Percentiles rank a stretch among this genome's conserved stretches.
These are phyloP conservation scores for Mystacornis crossleyi DNA, from an alignment of 2,113 vertebrate genomes.

Conservation along the genomic window DNA sequence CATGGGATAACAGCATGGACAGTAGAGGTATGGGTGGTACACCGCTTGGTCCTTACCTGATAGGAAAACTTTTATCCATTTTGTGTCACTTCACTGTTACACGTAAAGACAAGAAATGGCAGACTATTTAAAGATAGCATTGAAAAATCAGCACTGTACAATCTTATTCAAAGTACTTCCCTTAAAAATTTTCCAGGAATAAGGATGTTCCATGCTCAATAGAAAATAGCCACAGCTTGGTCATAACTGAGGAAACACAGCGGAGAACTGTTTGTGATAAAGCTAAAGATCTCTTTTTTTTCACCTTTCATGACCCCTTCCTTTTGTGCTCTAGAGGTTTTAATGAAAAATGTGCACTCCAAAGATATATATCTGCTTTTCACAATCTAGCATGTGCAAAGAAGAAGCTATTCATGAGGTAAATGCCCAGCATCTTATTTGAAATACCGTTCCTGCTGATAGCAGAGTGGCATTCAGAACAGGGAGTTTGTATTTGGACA, in stretches of 20 bases:
- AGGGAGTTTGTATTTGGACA: slow-evolving; percentile 48
- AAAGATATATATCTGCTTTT: slow-evolving; percentile 22
- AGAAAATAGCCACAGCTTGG: slow-evolving; percentile 32
- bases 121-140: not conserved
- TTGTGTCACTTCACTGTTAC: not conserved
- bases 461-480: not conserved
- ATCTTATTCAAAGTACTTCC: slow-evolving; percentile 2
- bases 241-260: not conserved
- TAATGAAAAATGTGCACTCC: slow-evolving; percentile 44
- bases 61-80: not conserved
- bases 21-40: not conserved
- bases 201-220: not conserved
- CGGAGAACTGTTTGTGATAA: not conserved
- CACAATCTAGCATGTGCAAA: slow-evolving; percentile 6
- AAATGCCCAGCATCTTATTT: slow-evolving; percentile 40
- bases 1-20: not conserved
- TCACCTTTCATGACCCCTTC: not conserved
- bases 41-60: not conserved
- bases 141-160: not conserved
- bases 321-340: not conserved
- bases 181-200: not conserved
- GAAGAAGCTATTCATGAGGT: slow-evolving; percentile 33
- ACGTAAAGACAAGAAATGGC: not conserved
- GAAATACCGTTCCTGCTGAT: slow-evolving; percentile 32
- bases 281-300: slow-evolving; percentile 10